Evolutionary conservation across 1,140 invertebrate genomes (phyloP), one percentile per base, ranked within the genome.

Genomic region (Akabosia matsudoensis): DNA sequence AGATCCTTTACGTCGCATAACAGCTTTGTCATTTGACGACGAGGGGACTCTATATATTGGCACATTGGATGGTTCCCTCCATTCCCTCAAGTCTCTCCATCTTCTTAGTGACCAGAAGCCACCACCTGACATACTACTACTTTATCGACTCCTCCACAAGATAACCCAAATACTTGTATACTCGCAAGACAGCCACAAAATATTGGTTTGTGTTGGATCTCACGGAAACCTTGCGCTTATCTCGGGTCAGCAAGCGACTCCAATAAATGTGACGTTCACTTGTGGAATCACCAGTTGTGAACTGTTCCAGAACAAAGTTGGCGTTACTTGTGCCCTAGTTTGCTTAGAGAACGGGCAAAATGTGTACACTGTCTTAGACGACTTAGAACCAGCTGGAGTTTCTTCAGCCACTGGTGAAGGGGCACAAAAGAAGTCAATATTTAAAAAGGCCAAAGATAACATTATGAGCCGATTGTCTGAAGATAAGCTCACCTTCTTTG

Each of bases 381-480:
- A 81, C 31, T 70, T 81, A 16, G 78, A 81, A 16, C 64, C 79
- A 4, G 76, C 78, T 30, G n/a, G n/a, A n/a, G n/a, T n/a, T n/a
- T 10, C 16, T 70, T 73, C 77, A 14, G 33, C 61, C 31, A 31
- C 24, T 2, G n/a, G 24, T 28, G 80, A 79, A 74, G 33, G 67
- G 51, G 64, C 70, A n/a, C 74, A 54, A 33, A 79, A 79, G 70
- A 81, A 81, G 31, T 81, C 80, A 67, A 78, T 81, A 33, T 81
- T 81, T 70, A 72, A 77, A 28, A 79, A 79, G 76, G 80, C 80
- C 1, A 79, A 79, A 31, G 80, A 81, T 70, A 81, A 81, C 71
- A 54, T 81, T 10, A 78, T 81, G 70, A 79, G 78, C 14, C 79
- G 76, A 37, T 77, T 79, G 22, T 72, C 72, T 0, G 78, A 81